Evolutionary conservation across 2,888 invertebrate genomes (phyloP), one percentile per base, ranked within the genome.

Genomic region (Globia sparganii): DNA sequence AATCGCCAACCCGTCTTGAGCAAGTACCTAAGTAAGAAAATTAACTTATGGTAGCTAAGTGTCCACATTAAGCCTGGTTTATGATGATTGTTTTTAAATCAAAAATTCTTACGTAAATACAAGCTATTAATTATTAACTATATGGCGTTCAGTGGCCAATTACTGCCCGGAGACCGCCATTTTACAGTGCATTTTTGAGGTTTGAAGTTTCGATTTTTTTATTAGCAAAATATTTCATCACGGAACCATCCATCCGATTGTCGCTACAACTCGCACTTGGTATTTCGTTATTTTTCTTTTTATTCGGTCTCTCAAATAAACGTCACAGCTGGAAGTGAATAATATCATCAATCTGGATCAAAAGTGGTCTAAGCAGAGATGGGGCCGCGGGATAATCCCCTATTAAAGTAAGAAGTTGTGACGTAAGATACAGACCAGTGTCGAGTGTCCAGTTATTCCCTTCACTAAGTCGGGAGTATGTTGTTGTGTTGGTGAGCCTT

Each of bases 311-410:
- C 62, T 58, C 74, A 77, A 75, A 81, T 87, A 80, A 75, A 78
- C 34, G 67, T 74, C 87, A 66, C 77, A 82, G 75, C 68, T 79
- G 72, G 73, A 31, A 81, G 74, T 83, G 80, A 88, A 90, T 90
- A 88, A 88, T 82, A 86, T 80, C 86, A 90, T 90, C 85, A 85
- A 86, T 90, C 89, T 90, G 78, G 87, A 80, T 86, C 81, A 66
- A 59, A 53, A 74, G 40, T 37, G 71, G 69, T 56, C 80, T 72
- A 73, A 77, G 77, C 75, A 84, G 87, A 71, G 75, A 28, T 66
- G 49, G 62, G 67, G 61, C 53, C 65, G 69, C 46, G 65, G 68
- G 84, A 79, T 89, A 86, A 89, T 87, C 86, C 84, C 56, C 76
- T 83, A 80, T 87, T 84, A 79, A 56, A 83, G 74, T 71, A 72